Evolutionary conservation across 1,140 invertebrate genomes (phyloP).

Genomic region (Zaprionus capensis): DNA sequence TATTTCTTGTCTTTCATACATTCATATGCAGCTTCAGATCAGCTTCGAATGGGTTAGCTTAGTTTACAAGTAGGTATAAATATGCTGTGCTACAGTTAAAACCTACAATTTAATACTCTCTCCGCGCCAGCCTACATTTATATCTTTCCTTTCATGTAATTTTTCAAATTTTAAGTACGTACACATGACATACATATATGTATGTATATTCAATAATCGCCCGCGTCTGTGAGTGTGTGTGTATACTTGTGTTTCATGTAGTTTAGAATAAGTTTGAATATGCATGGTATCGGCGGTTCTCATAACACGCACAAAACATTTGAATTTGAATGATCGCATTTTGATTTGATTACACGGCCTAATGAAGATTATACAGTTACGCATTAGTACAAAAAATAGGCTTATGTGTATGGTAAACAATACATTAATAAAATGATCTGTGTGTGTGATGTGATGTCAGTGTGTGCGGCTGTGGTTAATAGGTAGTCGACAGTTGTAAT

Average conservation of each 20-base stretch:
- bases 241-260: neutral
- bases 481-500: neutral
- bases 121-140: constrained; percentile 17
- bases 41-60: constrained; percentile 28
- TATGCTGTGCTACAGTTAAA: constrained; percentile 54
- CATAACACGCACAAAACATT: neutral
- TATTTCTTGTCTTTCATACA: constrained; percentile 25
- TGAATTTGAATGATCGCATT: neutral
- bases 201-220: neutral
- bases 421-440: constrained; percentile 4
- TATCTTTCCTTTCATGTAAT: constrained; percentile 2
- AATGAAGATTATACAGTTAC: neutral
- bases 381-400: constrained; percentile 15
- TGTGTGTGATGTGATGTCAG: neutral
- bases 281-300: constrained; percentile 3
- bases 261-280: constrained; percentile 26
- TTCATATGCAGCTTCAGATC: constrained; percentile 26
- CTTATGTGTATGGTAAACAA: constrained; percentile 25
- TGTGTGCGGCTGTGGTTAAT: neutral
- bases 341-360: neutral
- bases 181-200: neutral
- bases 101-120: constrained; percentile 49
- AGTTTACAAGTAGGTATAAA: constrained; percentile 51
- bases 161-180: neutral
- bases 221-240: neutral